A percentile compares a stretch with the other conserved stretches of the same genome.
Evolutionary conservation across 1,140 invertebrate species (phyloP).

Genomic region (Planococcus citri): DNA sequence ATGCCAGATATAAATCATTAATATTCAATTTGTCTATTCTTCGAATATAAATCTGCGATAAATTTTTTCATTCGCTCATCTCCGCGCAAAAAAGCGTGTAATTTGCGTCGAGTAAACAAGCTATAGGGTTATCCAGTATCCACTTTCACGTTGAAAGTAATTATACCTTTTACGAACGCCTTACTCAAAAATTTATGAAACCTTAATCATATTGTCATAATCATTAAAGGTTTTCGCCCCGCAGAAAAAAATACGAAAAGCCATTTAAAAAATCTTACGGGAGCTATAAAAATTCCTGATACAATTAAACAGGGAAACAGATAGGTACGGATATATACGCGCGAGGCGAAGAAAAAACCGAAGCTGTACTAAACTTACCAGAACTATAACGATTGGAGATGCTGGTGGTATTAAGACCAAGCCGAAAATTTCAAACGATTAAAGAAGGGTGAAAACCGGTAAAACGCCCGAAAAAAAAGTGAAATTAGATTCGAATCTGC

Average conservation of each 20-base stretch:
- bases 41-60: too few species aligned
- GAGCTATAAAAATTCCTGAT: slow-evolving; percentile 25
- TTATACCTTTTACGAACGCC: slow-evolving; percentile 3
- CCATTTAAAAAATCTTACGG: slow-evolving; percentile 24
- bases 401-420: slow-evolving; percentile 11
- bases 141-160: neutral
- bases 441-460: slow-evolving; percentile 20
- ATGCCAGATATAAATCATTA: too few species aligned
- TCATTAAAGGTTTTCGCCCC: neutral
- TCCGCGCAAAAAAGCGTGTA: too few species aligned
- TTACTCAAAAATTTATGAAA: slow-evolving; percentile 20
- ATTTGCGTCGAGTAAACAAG: too few species aligned
- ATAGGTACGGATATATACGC: slow-evolving; percentile 7
- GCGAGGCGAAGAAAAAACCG: slow-evolving; percentile 3
- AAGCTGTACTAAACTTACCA: slow-evolving; percentile 21
- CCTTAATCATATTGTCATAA: slow-evolving; percentile 19
- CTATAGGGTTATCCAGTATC: too few species aligned
- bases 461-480: slow-evolving; percentile 10
- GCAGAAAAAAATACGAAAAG: slow-evolving; percentile 6
- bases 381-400: slow-evolving; percentile 21
- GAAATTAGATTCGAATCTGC: slow-evolving; percentile 13
- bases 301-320: slow-evolving; percentile 24
- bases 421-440: slow-evolving; percentile 13
- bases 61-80: too few species aligned
- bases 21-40: too few species aligned